These are phyloP conservation scores for Lutraria lutraria DNA, from an alignment of 2,888 invertebrate species.

Conservation along the genomic window DNA sequence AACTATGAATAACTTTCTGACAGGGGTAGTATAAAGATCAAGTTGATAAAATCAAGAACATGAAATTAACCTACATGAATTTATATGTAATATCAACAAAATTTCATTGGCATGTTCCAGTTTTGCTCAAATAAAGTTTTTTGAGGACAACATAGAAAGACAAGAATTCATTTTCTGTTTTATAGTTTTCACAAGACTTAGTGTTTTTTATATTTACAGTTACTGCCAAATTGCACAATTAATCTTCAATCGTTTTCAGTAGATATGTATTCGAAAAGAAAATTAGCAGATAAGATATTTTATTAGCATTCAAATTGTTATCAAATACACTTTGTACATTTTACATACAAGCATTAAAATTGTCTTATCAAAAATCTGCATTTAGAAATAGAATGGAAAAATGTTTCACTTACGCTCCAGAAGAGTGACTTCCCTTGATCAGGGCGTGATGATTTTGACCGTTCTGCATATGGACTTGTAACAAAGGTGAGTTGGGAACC, in stretches of 20 bases:
- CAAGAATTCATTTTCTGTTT: too few species aligned
- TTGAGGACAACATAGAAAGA: too few species aligned
- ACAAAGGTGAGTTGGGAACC: slow-evolving; percentile 88
- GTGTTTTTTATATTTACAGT: too few species aligned
- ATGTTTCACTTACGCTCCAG: slow-evolving; percentile 87
- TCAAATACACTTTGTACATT: not conserved
- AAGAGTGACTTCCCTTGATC: slow-evolving; percentile 87
- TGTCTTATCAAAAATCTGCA: not conserved
- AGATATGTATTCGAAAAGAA: not conserved
- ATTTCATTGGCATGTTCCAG: too few species aligned
- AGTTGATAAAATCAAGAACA: too few species aligned
- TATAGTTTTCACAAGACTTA: too few species aligned
- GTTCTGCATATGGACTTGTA: slow-evolving; percentile 83
- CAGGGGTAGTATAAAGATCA: too few species aligned
- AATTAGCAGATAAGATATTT: not conserved
- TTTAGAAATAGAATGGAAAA: not conserved
- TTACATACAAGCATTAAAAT: not conserved
- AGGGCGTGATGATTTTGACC: slow-evolving; percentile 69
- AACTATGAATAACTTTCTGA: too few species aligned
- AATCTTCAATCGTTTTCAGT: not conserved
- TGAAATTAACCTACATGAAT: too few species aligned
- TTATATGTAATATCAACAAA: too few species aligned
- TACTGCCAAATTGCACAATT: not conserved
- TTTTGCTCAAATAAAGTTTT: too few species aligned
- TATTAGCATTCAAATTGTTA: not conserved